These are phyloP conservation scores for Pentamera pediparva DNA, from an alignment of 53 echinoderm and acorn worm species.

Conservation along the genomic window DNA sequence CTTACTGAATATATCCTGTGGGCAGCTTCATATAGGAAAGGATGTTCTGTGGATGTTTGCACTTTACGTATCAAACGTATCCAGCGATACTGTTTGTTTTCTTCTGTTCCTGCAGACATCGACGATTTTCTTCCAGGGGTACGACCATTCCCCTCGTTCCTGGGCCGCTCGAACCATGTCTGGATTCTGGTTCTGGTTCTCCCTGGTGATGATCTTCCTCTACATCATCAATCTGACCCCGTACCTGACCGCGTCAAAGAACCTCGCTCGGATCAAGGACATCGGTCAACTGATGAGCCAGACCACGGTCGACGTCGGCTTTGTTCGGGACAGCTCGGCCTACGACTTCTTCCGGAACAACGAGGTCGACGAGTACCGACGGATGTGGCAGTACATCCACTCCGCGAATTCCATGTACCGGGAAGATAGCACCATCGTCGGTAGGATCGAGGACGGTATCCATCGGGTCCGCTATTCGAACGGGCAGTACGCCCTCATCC, in stretches of 20 bases:
- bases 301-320: conserved; percentile 84
- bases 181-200: conserved; percentile 85
- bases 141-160: conserved; percentile 79
- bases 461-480: conserved; percentile 75
- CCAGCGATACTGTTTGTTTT: background rate
- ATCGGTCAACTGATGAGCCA: conserved; percentile 76
- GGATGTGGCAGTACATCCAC: conserved; percentile 83
- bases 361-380: conserved; percentile 60
- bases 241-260: conserved; percentile 77
- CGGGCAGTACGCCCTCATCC: conserved; percentile 88
- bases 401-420: conserved; percentile 78
- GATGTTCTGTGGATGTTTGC: too few species aligned
- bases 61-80: background rate
- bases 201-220: conserved; percentile 74
- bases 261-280: conserved; percentile 58
- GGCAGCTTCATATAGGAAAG: too few species aligned
- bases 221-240: conserved; percentile 80
- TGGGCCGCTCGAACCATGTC: conserved; percentile 65
- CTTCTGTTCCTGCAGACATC: conserved; percentile 20
- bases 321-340: conserved; percentile 77
- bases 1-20: too few species aligned
- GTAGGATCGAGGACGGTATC: conserved; percentile 75
- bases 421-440: conserved; percentile 76
- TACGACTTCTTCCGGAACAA: conserved; percentile 89
- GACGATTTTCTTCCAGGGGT: conserved; percentile 78